Evolutionary conservation across 2,797 vertebrate genomes (phyloP).

Genomic region (Serranus cabrilla): DNA sequence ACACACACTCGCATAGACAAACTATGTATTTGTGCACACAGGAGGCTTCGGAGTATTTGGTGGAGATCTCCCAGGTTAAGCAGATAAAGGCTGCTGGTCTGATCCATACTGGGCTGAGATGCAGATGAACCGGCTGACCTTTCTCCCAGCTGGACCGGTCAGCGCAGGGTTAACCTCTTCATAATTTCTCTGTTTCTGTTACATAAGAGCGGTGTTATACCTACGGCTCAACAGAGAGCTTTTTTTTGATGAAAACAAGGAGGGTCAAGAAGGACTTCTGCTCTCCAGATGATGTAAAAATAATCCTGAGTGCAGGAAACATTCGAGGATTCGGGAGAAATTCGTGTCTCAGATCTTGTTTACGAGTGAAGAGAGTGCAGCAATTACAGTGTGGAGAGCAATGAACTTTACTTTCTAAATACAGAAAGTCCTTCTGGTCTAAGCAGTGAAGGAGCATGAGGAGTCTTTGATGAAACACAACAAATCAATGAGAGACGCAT

Average conservation of each 20-base stretch:
- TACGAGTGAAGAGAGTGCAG: conserved; percentile 25
- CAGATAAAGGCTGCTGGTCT: conserved; percentile 51
- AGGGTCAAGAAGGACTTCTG: background rate
- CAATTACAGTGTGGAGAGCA: conserved; percentile 16
- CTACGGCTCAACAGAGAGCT: background rate
- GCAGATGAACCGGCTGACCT: conserved; percentile 29
- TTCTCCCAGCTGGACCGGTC: background rate
- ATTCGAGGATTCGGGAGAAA: conserved; percentile 30
- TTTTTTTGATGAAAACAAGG: background rate
- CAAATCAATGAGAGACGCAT: conserved; percentile 3
- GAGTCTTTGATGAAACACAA: conserved; percentile 12
- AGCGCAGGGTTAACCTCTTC: background rate
- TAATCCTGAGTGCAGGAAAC: conserved; percentile 17
- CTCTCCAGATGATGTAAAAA: background rate
- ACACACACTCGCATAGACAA: conserved; percentile 12
- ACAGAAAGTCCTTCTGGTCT: conserved; percentile 1
- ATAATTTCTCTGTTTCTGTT: background rate
- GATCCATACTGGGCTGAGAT: conserved; percentile 23
- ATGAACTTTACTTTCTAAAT: conserved; percentile 43
- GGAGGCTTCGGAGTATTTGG: conserved; percentile 16
- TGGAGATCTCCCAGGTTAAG: conserved; percentile 44
- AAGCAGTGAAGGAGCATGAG: background rate
- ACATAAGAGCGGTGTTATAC: conserved; percentile 13
- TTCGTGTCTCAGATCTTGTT: conserved; percentile 31
- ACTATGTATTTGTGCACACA: conserved; percentile 21